Evolutionary conservation across 2,888 invertebrate genomes (phyloP).

Genomic region (Spilosoma lubricipeda): DNA sequence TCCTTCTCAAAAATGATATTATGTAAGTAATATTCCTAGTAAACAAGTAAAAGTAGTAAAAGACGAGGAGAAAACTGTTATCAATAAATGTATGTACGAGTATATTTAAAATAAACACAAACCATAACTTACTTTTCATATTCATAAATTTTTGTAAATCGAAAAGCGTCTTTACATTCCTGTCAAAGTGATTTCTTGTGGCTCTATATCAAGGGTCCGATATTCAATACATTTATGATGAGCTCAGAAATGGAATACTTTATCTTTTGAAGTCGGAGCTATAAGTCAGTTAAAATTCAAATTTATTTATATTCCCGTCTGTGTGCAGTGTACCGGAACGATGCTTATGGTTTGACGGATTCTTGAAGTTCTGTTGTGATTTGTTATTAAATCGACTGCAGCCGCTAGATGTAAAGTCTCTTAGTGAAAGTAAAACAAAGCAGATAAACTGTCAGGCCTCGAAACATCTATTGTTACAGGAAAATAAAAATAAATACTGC

Average conservation of each 20-base stretch:
- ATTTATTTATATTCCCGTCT: conserved; percentile 42
- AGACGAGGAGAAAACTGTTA: not conserved
- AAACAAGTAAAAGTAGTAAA: too few relatives aligned
- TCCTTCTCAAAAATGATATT: too few relatives aligned
- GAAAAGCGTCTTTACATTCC: not conserved
- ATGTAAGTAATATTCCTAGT: too few relatives aligned
- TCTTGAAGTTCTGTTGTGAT: not conserved
- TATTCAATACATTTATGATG: conserved; percentile 52
- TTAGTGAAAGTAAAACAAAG: conserved; percentile 47
- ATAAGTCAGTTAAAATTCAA: conserved; percentile 39
- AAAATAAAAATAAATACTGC: conserved; percentile 14
- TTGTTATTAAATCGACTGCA: not conserved
- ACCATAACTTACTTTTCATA: not conserved
- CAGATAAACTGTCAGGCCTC: conserved; percentile 25
- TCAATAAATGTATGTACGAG: not conserved
- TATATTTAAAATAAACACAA: not conserved
- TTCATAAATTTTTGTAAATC: not conserved
- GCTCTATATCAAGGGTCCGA: conserved; percentile 18
- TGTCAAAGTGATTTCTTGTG: not conserved
- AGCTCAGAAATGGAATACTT: conserved; percentile 41
- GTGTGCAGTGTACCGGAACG: conserved; percentile 28
- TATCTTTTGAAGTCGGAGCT: conserved; percentile 34
- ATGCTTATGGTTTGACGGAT: not conserved
- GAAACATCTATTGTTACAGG: conserved; percentile 11
- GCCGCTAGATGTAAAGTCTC: not conserved